Percentiles rank a stretch among this genome's conserved stretches.
These are phyloP conservation scores for Palythoa heliodiscus DNA, from an alignment of 92 coral and sea anemone species.

Conservation along the genomic window DNA sequence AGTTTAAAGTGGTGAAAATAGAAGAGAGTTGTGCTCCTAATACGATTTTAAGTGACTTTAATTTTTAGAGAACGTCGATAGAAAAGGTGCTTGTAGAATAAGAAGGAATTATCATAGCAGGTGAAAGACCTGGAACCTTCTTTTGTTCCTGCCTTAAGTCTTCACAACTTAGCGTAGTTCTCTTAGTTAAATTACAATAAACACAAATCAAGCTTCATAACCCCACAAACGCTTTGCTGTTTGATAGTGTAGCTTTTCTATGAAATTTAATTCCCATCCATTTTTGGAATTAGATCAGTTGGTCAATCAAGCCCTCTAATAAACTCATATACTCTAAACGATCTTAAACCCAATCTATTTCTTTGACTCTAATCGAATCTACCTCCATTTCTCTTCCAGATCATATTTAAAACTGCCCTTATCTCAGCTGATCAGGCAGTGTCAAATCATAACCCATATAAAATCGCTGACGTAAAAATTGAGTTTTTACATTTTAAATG, in stretches of 20 bases:
- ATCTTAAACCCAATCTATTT: conserved; percentile 72
- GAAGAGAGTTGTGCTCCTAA: conserved; percentile 44
- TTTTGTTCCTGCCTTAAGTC: conserved; percentile 11
- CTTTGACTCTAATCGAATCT: conserved; percentile 50
- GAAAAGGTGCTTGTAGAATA: conserved; percentile 15
- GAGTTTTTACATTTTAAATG: not conserved
- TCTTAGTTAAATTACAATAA: not conserved
- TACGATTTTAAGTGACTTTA: conserved; percentile 66
- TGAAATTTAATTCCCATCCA: conserved; percentile 45
- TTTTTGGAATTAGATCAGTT: conserved; percentile 57
- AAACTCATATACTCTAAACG: conserved; percentile 81
- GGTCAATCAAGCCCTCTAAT: conserved; percentile 73
- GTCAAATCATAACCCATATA: not conserved
- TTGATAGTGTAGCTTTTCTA: conserved; percentile 43
- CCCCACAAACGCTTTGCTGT: conserved; percentile 12
- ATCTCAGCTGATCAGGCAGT: conserved; percentile 30
- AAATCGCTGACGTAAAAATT: not conserved
- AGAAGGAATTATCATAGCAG: conserved; percentile 21
- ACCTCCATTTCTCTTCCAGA: conserved; percentile 39
- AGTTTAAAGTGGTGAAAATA: conserved; percentile 24
- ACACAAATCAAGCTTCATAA: conserved; percentile 16
- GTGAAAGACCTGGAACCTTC: not conserved
- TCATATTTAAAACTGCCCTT: conserved; percentile 39
- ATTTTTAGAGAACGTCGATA: conserved; percentile 43
- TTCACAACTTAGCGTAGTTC: conserved; percentile 4